Evolutionary conservation across 2,888 invertebrate species (phyloP).

Genomic region (Folsomia manolachei): DNA sequence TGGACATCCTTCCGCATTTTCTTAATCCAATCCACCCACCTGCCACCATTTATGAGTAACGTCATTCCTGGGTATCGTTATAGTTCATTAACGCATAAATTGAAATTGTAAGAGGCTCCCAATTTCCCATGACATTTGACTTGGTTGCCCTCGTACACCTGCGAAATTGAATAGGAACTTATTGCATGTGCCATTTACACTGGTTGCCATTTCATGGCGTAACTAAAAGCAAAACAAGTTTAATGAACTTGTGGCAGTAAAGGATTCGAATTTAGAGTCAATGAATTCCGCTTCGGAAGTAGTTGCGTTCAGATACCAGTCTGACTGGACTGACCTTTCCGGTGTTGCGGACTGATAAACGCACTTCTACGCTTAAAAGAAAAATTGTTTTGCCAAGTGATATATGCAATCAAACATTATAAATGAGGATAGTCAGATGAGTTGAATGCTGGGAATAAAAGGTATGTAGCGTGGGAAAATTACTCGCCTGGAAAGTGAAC

Average conservation of each 20-base stretch:
- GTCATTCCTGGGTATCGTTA: not conserved
- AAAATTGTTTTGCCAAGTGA: too few species aligned
- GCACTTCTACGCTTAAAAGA: not conserved
- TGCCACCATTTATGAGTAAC: not conserved
- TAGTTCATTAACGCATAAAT: conserved; percentile 5
- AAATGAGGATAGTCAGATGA: too few species aligned
- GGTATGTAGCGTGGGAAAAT: not conserved
- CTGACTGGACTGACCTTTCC: conserved; percentile 7
- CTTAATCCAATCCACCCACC: not conserved
- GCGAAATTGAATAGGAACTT: not conserved
- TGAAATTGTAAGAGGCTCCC: not conserved
- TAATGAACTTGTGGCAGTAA: not conserved
- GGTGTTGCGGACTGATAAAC: not conserved
- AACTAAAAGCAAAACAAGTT: not conserved
- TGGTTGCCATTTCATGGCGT: not conserved
- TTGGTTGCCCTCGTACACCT: not conserved
- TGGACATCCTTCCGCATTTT: not conserved
- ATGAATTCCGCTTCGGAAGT: not conserved
- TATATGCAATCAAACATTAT: too few species aligned
- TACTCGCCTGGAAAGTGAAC: not conserved
- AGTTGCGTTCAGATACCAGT: not conserved
- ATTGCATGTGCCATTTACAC: not conserved
- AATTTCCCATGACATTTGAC: not conserved
- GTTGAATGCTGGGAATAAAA: too few species aligned
- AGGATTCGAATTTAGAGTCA: not conserved